Evolutionary conservation across 2,113 vertebrate species (phyloP).

Genomic region (Heloderma charlesbogerti): DNA sequence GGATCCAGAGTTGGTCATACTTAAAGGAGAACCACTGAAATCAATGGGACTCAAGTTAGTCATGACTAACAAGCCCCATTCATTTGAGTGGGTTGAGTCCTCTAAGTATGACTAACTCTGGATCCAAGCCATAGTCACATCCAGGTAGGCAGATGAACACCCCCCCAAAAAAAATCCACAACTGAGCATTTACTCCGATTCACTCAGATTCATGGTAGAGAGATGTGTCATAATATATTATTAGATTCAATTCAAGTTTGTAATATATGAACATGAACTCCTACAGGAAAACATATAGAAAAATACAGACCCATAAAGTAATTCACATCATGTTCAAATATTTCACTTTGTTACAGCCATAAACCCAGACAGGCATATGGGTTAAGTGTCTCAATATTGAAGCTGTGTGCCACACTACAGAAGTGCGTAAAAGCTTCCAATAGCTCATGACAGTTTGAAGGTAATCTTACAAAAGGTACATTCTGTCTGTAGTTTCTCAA

Average conservation of each 20-base stretch:
- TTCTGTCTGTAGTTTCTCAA: conserved; percentile 7
- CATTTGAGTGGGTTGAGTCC: background rate
- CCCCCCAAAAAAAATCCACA: too few relatives aligned
- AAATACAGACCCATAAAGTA: conserved; percentile 9
- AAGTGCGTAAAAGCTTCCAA: background rate
- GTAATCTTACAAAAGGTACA: conserved; percentile 11
- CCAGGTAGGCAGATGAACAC: too few relatives aligned
- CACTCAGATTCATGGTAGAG: rapidly evolving
- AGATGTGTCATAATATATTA: rapidly evolving
- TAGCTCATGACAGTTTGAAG: background rate
- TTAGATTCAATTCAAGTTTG: background rate
- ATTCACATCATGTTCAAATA: background rate
- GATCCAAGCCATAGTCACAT: background rate
- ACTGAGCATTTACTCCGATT: too few relatives aligned
- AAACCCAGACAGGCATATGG: background rate
- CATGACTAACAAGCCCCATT: too few relatives aligned
- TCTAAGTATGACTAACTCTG: background rate
- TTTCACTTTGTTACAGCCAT: background rate
- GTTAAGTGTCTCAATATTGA: background rate
- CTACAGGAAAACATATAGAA: background rate
- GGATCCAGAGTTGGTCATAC: too few relatives aligned
- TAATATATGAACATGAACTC: background rate
- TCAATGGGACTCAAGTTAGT: too few relatives aligned
- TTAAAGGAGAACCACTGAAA: too few relatives aligned
- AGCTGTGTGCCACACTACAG: background rate